Evolutionary conservation across 1,140 invertebrate genomes (phyloP).

Genomic region (Lanistes nyassanus): DNA sequence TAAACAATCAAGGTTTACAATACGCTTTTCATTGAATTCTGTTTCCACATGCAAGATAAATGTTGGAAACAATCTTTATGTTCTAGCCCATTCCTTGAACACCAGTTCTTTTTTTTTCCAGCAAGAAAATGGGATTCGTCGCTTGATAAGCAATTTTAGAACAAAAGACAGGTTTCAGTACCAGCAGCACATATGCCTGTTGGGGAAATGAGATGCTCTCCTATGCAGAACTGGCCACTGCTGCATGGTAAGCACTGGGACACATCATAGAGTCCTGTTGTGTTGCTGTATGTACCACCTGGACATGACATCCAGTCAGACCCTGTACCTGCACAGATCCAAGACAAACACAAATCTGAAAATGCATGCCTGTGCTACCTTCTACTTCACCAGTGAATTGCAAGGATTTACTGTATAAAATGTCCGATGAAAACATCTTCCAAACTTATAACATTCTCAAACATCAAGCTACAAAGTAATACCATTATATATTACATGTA

Average conservation of each 20-base stretch:
- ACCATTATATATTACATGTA: no score
- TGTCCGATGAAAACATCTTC: background rate
- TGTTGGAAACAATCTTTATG: no score
- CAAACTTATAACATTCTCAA: no score
- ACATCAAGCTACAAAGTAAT: no score
- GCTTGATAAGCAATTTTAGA: background rate
- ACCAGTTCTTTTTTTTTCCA: no score
- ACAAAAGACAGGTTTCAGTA: constrained; percentile 26
- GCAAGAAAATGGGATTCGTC: no score
- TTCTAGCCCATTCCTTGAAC: no score
- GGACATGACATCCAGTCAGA: constrained; percentile 57
- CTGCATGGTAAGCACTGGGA: constrained; percentile 54
- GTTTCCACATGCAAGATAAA: no score
- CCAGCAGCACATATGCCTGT: constrained; percentile 54
- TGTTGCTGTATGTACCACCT: constrained; percentile 55
- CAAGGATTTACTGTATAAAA: background rate
- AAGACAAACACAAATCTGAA: background rate
- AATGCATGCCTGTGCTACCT: no score
- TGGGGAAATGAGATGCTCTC: constrained; percentile 45
- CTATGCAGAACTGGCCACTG: constrained; percentile 55
- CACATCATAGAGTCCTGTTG: constrained; percentile 40
- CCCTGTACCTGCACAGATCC: constrained; percentile 49
- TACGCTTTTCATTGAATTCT: no score
- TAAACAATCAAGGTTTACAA: no score
- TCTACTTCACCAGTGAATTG: no score